Evolutionary conservation across 2,113 vertebrate genomes (phyloP), one percentile per base, ranked within the genome.

Genomic region (Ceyx margarethae): DNA sequence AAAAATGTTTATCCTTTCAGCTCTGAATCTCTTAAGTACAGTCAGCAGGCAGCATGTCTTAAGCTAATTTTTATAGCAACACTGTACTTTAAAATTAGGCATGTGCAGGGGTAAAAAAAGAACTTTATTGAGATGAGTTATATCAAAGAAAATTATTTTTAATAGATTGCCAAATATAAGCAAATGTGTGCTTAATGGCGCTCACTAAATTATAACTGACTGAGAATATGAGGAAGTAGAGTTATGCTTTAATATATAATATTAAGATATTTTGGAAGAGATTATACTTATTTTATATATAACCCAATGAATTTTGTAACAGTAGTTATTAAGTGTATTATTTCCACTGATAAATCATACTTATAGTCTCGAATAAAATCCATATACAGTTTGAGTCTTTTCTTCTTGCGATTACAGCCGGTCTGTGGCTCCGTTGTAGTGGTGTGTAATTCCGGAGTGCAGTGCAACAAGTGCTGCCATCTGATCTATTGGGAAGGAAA

Each of bases 121-220:
- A 81, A 9, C 22, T 66, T 85, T 45, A 56, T 18, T 91, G 65
- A 64, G 79, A 71, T 82, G 23, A 80, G 64, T 74, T 91, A 69
- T 81, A 65, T 80, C 65, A 74, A 95, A 73, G n/a, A 78, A 77
- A 28, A 40, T 76, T 83, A 60, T 71, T 91, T 95, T 95, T 83
- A 37, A 29, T 90, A 43, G 61, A 72, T 42, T 84, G 77, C 23
- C 23, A 71, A 40, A 58, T 66, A 46, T 85, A 82, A 93, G 82
- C 64, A 73, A 83, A 71, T 75, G 29, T 60, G 53, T 71, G 23
- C 20, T 54, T 91, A 89, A 74, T 84, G 18, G 26, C 5, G 2
- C 85, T 86, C 73, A 72, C 51, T 64, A 75, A 71, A 84, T 93
- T 93, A 85, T 29, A 31, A 71, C 46, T 91, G 72, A 85, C 67